These are phyloP conservation scores for Herminia tarsipennalis DNA, from an alignment of 2,888 invertebrate genomes.

Conservation along the genomic window DNA sequence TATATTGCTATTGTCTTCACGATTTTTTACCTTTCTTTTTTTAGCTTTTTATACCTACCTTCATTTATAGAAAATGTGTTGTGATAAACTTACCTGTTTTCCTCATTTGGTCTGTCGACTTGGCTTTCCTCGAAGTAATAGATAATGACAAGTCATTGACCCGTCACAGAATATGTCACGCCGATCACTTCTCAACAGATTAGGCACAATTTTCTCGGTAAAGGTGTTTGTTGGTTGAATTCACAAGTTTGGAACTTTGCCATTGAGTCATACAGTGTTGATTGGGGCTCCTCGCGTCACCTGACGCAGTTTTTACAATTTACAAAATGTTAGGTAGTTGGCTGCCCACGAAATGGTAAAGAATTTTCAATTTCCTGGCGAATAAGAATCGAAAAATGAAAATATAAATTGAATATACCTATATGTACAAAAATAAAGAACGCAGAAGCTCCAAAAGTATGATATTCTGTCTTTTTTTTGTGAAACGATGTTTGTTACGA, in stretches of 20 bases:
- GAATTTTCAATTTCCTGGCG: background rate
- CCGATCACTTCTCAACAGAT: too few species aligned
- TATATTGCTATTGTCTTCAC: too few species aligned
- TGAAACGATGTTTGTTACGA: constrained; percentile 3
- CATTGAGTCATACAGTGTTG: background rate
- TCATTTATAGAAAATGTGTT: too few species aligned
- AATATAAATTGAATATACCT: background rate
- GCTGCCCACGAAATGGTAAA: background rate
- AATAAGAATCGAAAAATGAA: constrained; percentile 2
- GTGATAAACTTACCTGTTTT: too few species aligned
- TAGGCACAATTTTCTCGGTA: too few species aligned
- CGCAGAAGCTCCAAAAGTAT: background rate
- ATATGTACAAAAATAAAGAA: background rate
- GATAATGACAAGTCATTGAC: too few species aligned
- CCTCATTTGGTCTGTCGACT: too few species aligned
- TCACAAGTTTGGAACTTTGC: background rate
- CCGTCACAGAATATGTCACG: too few species aligned
- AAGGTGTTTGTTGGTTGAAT: too few species aligned
- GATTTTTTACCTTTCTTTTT: too few species aligned
- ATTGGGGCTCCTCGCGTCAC: background rate
- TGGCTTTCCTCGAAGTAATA: too few species aligned
- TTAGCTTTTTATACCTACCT: too few species aligned
- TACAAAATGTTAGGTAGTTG: background rate
- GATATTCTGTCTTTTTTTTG: constrained; percentile 5
- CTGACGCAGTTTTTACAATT: background rate